phyloP scores from a whole-genome alignment of 1,140 invertebrate species.

The Popillia japonica region DNA sequence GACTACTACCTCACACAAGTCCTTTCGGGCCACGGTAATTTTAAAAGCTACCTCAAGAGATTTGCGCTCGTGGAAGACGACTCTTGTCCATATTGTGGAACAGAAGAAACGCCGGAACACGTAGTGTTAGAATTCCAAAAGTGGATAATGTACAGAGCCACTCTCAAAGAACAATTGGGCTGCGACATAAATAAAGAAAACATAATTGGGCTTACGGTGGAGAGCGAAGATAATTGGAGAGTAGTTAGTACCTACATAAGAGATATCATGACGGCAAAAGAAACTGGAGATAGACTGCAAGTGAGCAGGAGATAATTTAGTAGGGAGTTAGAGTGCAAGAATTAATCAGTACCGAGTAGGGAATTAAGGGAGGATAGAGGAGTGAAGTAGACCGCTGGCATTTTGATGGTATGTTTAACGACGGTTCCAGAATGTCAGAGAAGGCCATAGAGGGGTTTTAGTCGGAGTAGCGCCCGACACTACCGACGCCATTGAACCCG shows the following conservation, averaged over 20 bases:
- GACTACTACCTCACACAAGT: conserved; percentile 38
- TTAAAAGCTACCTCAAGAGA: conserved; percentile 39
- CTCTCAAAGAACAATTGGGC: background rate
- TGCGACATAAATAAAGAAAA: background rate
- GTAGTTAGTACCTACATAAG: background rate
- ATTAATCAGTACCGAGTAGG: too few species aligned
- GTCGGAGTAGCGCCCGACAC: too few species aligned
- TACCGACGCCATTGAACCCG: too few species aligned
- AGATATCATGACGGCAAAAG: background rate
- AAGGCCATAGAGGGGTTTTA: too few species aligned
- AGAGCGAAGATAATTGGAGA: conserved; percentile 17
- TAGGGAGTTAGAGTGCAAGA: too few species aligned
- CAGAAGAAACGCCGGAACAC: conserved; percentile 37
- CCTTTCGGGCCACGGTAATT: conserved; percentile 43
- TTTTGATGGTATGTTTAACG: too few species aligned
- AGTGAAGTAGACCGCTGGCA: too few species aligned
- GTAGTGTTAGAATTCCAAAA: conserved; percentile 19
- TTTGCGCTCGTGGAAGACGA: conserved; percentile 39
- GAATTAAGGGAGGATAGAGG: too few species aligned
- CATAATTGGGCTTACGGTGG: background rate
- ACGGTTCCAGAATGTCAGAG: too few species aligned
- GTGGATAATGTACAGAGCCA: conserved; percentile 5
- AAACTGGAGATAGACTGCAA: background rate
- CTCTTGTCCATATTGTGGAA: conserved; percentile 35
- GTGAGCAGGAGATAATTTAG: too few species aligned